Evolutionary conservation across 2,888 invertebrate genomes (phyloP), one percentile per base, ranked within the genome.

Genomic region (Drosophila demipolita): DNA sequence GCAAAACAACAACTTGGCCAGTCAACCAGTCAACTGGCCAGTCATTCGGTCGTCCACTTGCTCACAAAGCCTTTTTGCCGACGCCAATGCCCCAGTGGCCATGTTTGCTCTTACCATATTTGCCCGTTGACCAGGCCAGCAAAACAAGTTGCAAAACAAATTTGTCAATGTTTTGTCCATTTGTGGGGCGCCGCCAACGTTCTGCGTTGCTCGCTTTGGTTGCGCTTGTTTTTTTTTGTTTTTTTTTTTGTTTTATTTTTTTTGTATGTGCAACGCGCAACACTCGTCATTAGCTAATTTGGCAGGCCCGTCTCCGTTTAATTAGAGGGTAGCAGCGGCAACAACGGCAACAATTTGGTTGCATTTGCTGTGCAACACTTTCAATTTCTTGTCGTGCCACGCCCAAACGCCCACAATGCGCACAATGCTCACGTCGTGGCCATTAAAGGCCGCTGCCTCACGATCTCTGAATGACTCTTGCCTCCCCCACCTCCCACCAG

Each of bases 371-470:
- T 73, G 69, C 64, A 71, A 78, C 85, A 85, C 85, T 85, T 85
- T 85, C 90, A 86, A 67, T 85, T 85, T 85, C 72, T 70, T 62
- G 49, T 26, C 45, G 53, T 64, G 80, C 67, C 89, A 76, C 88
- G 80, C 89, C 83, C 80, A 60, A 68, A 74, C 42, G 57, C 57
- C 52, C 52, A 58, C 35, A 66, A 54, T n/a, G 58, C 74, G 57
- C 66, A 57, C 60, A 60, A 32, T 61, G 50, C 68, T 91, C 92
- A 91, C 91, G 91, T 91, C 90, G 84, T 76, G 80, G 86, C 90
- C 90, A 92, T 91, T 91, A 91, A 90, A 89, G 82, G 77, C 73
- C 80, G 53, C 81, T 66, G 88, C 83, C 80, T 83, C 89, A 85
- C 85, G 85, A 85, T 85, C 89, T 79, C 62, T 72, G 66, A 80